These are phyloP conservation scores for Gouania willdenowi DNA, from an alignment of 2,797 vertebrate species.

Conservation along the genomic window DNA sequence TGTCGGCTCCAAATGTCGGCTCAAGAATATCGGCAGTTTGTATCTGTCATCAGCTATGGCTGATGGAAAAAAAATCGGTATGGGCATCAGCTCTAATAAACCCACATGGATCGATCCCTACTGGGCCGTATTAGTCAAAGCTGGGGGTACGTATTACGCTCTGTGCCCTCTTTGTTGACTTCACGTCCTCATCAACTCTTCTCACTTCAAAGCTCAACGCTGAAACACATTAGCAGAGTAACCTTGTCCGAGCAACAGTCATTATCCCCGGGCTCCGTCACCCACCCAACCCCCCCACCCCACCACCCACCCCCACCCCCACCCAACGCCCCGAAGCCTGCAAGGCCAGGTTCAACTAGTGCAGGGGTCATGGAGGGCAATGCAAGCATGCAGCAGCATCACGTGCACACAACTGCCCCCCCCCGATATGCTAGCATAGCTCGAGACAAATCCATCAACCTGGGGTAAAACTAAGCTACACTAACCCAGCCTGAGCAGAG, in stretches of 20 bases:
- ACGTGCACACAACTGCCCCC: background rate
- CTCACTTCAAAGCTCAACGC: conserved; percentile 48
- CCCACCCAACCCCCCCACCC: conserved; percentile 8
- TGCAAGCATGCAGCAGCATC: conserved; percentile 8
- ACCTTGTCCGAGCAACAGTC: conserved; percentile 37
- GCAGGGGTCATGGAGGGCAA: conserved; percentile 30
- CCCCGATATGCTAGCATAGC: too few relatives aligned
- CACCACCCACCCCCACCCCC: background rate
- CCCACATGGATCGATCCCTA: too few relatives aligned
- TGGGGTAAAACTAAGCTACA: too few relatives aligned
- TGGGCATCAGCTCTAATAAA: too few relatives aligned
- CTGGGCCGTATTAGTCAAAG: too few relatives aligned
- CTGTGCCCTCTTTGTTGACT: conserved; percentile 8
- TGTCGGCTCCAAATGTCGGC: too few relatives aligned
- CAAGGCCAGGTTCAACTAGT: conserved; percentile 45
- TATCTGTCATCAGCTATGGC: too few relatives aligned
- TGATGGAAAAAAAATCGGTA: too few relatives aligned
- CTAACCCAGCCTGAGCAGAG: too few relatives aligned
- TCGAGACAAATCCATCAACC: too few relatives aligned
- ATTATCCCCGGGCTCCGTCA: conserved; percentile 58
- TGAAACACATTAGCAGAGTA: conserved; percentile 58
- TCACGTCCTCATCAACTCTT: conserved; percentile 17
- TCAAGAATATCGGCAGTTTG: too few relatives aligned
- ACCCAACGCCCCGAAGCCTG: background rate
- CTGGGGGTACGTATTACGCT: background rate